phyloP scores from a whole-genome alignment of 2,888 invertebrate species.

The Lacanobia wlatinum region DNA sequence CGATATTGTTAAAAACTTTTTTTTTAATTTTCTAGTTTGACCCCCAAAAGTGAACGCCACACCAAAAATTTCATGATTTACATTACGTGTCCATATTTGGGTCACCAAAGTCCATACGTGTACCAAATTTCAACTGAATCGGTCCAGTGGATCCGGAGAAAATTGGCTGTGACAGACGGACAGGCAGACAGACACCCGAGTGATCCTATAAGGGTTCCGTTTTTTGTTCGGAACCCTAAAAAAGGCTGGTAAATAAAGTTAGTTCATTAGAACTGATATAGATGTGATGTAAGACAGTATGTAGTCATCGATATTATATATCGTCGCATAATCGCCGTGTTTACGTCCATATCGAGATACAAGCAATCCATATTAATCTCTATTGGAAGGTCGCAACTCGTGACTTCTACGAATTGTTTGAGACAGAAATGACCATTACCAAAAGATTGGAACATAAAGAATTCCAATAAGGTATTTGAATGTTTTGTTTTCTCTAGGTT shows the following conservation, averaged over 20 bases:
- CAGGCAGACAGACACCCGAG: no score
- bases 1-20: no score
- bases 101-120: no score
- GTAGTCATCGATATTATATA: slow-evolving; percentile 50
- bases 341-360: slow-evolving; percentile 20
- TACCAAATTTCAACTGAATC: no score
- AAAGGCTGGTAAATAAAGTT: slow-evolving; percentile 25
- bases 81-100: no score
- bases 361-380: neutral
- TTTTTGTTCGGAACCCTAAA: no score
- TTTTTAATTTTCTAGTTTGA: no score
- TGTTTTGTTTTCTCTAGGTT: neutral
- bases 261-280: slow-evolving; percentile 22
- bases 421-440: neutral
- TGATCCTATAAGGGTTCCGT: no score
- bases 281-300: slow-evolving; percentile 51
- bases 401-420: neutral
- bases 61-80: no score
- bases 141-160: no score
- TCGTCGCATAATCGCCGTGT: slow-evolving; percentile 14
- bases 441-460: neutral
- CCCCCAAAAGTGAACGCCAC: no score
- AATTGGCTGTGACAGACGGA: no score
- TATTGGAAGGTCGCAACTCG: neutral
- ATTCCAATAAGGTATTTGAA: neutral